Evolutionary conservation across 1,140 invertebrate species (phyloP), one percentile per base, ranked within the genome.

Genomic region (Brachionus angularis): DNA sequence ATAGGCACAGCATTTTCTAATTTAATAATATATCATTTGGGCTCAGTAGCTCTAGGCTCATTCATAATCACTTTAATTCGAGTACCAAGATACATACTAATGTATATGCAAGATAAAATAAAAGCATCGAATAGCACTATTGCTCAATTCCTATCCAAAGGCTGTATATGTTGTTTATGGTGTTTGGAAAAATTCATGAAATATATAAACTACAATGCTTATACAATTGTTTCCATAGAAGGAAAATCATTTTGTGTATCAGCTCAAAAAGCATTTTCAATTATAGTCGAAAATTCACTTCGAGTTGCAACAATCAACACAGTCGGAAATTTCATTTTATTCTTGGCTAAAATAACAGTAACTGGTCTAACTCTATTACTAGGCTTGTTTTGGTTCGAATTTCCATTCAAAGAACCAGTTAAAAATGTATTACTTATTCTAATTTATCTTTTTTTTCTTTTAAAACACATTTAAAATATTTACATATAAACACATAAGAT

Each of bases 161-260:
- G 86, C 75, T 87, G 88, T 75, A 89, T 88, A 78, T 96, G 91
- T 78, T 92, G 88, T 79, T 94, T 96, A 77, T 93, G 88, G 87
- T 89, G 91, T 75, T 79, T 97, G 73, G 92, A 98, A 77, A 89
- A 86, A 67, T 93, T 96, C 80, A 82, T 97, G 61, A 80, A 80
- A 72, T 86, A 85, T 74, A 75, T 87, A 16, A 94, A 90, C 76
- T 86, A 87, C 74, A 96, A 97, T 80, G 94, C 94, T 0, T 98
- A 96, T 80, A 96, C 96, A 29, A 91, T 96, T 90, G 44, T 50
- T 34, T 92, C 94, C 1, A 87, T 97, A 44, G 90, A 96, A 81
- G 94, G 95, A 0, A 91, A 90, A 78, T 89, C 88, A 76, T 96
- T 97, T 81, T 96, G 90, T 77, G 78, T 80, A 1, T 93, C 93